Conservation (phyloP, 2,113 vertebrate species). For the Tursiops truncatus region DNA sequence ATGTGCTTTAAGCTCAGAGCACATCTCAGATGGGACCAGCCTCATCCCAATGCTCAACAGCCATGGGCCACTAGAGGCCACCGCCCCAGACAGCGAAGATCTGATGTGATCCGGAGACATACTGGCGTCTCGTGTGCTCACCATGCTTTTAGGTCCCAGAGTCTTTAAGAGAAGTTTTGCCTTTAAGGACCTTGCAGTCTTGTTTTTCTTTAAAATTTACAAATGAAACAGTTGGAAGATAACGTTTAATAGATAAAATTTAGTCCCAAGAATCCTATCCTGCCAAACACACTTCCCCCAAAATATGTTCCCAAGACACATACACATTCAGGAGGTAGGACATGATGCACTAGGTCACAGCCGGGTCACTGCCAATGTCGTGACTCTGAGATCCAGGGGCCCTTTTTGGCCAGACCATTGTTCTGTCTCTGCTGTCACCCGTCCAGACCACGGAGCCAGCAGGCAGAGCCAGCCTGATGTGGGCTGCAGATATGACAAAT, state of each 20-base stretch:
- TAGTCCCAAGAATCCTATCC: background rate
- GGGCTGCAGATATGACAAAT: background rate
- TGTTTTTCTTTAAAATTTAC: background rate
- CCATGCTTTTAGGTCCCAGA: background rate
- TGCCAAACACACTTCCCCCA: background rate
- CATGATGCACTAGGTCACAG: fast-evolving
- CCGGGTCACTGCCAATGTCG: background rate
- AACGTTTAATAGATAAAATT: background rate
- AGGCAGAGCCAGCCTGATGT: background rate
- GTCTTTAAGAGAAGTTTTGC: background rate
- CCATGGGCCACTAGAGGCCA: fast-evolving
- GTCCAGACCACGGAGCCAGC: fast-evolving
- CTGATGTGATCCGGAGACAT: fast-evolving
- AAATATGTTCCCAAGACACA: background rate
- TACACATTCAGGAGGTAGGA: fast-evolving
- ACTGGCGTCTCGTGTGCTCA: fast-evolving
- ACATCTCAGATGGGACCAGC: background rate
- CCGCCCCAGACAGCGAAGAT: fast-evolving
- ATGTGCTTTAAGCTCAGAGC: too few species aligned
- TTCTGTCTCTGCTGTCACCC: background rate
- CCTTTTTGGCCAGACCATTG: too few species aligned
- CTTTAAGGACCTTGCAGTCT: background rate
- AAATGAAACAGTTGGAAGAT: background rate
- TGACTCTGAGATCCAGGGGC: background rate
- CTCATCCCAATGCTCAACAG: background rate